A percentile compares a stretch with the other conserved stretches of the same genome.
These are phyloP conservation scores for Chaetops frenatus DNA, from an alignment of 2,113 vertebrate species.

Conservation along the genomic window DNA sequence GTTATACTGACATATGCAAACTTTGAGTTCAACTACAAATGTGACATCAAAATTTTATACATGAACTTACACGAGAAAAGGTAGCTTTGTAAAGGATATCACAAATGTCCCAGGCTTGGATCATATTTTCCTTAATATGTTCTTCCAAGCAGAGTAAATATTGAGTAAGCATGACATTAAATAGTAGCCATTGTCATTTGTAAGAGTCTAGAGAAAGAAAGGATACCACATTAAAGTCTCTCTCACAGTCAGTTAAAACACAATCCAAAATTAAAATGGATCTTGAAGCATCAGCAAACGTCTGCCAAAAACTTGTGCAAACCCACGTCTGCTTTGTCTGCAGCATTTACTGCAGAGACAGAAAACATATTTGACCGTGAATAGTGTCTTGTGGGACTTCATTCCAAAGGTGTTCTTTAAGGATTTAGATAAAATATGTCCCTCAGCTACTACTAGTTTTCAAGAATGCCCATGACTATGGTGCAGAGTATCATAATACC, in stretches of 20 bases:
- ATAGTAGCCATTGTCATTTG: not conserved
- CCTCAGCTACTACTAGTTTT: not conserved
- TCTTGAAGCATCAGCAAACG: not conserved
- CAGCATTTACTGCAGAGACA: not conserved
- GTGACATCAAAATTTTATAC: not conserved
- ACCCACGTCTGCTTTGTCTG: not conserved
- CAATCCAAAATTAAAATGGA: not conserved
- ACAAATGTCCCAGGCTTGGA: not conserved
- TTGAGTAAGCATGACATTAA: not conserved
- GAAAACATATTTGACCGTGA: not conserved
- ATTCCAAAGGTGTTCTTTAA: constrained; percentile 15
- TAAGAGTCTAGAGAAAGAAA: not conserved
- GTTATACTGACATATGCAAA: not conserved
- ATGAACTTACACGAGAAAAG: not conserved
- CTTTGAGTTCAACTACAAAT: not conserved
- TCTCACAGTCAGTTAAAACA: not conserved
- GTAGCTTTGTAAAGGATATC: not conserved
- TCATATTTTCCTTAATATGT: not conserved
- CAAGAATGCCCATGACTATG: not conserved
- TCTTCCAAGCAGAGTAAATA: not conserved
- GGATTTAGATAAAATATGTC: constrained; percentile 3
- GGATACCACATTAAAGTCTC: not conserved
- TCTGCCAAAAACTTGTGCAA: not conserved
- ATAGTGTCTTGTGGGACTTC: not conserved
- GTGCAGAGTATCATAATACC: not conserved